Evolutionary conservation across 2,888 invertebrate genomes (phyloP), one percentile per base, ranked within the genome.

Genomic region (Xanthia icteritia): DNA sequence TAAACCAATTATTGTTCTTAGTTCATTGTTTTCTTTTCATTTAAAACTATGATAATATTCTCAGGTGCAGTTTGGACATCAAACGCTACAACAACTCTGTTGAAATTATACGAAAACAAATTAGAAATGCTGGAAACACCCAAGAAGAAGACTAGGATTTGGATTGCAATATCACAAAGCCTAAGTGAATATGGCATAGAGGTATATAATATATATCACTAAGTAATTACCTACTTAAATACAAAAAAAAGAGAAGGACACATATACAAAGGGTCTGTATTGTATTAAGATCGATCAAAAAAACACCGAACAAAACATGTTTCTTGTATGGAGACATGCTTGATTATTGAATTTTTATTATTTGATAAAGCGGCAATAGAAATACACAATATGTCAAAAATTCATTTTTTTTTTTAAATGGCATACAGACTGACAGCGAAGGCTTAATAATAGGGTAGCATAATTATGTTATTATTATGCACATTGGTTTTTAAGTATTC

Each of bases 131-230:
- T 94, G 39, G 92, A 92, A 89, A 93, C 93, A 56, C 93, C 94
- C 5, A 94, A 94, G 86, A 93, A 93, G 88, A 94, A 94, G 81
- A 93, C 91, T 60, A 91, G 91, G 82, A 92, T 94, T 76, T 94
- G 94, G 94, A 85, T 90, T 72, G 93, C 92, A 68, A 92, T 94
- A 89, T 91, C 94, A 63, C 90, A 93, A 73, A 89, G 89, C 73
- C 83, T 94, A 77, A 92, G 89, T 81, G 86, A 91, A 63, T 90
- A 90, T 85, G 87, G 90, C 69, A 92, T 94, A 85, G 90, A 93
- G 87, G 94, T 93, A 83, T 31, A 20, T 17, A 68, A 1, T 15
- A 42, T 45, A 45, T 45, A 45, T 13, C 42, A 2, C 11, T 1
- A 63, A 27, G 17, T 60, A 9, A 60, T 60, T 31, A 4, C 17